Evolutionary conservation across 2,113 vertebrate genomes (phyloP), one percentile per base, ranked within the genome.

Genomic region (Scomber japonicus): DNA sequence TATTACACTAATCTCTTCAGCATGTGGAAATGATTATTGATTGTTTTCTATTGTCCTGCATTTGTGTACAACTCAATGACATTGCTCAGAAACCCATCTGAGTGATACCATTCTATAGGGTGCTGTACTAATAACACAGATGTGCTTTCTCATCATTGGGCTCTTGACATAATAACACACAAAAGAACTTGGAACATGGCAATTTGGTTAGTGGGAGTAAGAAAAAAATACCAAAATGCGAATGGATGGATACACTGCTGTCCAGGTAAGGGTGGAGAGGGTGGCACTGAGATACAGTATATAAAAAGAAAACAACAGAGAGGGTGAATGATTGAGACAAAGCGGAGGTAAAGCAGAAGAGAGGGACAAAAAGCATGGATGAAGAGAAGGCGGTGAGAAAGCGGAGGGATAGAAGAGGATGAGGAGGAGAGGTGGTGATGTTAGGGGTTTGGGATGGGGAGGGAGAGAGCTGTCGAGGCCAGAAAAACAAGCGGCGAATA

Each of bases 401-500:
- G 24, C 24, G 24, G 24, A 27, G 24, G 19, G 27, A 51, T 48
- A 50, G 48, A 12, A 46, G 46, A 60, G 12, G 11, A 17, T 15
- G 57, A 57, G 24, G 51, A 45, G 27, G 61, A 72, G 69, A 21
- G 54, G 17, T 19, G 67, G 68, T 68, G 51, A 59, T 71, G 60
- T 21, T 76, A 4, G 40, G 66, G 24, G 24, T 27, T 64, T 35
- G 16, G 35, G 64, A 13, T 56, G 31, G 69, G 68, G 67, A 55
- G 67, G 71, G 48, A 57, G 63, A 48, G 51, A 68, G 75, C 57
- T 72, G 71, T 44, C 80, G 63, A 87, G 82, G 86, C 78, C 81
- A 86, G 87, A 92, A 91, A 91, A 92, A 90, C 91, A 91, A 89
- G 89, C 54, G 60, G 68, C 78, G 67, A 85, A 92, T 87, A 90